phyloP scores from a whole-genome alignment of 2,888 invertebrate species.

The Acrobasis suavella region DNA sequence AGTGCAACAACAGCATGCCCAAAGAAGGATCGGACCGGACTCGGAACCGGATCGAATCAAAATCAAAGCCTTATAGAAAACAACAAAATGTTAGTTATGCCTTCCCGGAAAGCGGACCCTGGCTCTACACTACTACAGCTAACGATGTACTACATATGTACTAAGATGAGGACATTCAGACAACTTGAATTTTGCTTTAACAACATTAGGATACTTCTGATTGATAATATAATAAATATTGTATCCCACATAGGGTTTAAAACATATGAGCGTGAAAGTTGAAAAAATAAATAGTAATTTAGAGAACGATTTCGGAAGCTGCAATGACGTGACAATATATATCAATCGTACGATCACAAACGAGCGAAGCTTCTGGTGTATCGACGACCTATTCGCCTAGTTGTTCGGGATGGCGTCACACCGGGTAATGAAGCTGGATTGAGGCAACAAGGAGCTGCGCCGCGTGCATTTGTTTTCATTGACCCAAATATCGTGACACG shows the following conservation, averaged over 20 bases:
- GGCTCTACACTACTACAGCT: no score
- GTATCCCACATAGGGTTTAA: not conserved
- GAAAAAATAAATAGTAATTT: no score
- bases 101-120: no score
- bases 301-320: no score
- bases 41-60: no score
- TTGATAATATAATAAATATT: no score
- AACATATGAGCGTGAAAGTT: not conserved
- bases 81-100: not conserved
- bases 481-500: constrained; percentile 39
- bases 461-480: constrained; percentile 47
- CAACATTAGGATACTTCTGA: no score
- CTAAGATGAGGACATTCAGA: no score
- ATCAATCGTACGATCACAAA: constrained; percentile 3
- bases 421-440: constrained; percentile 22
- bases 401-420: not conserved
- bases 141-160: no score
- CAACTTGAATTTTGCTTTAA: no score
- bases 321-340: not conserved
- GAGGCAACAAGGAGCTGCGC: constrained; percentile 20
- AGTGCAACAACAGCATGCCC: no score
- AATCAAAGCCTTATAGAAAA: not conserved
- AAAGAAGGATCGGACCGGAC: no score
- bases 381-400: not conserved
- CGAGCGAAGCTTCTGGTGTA: not conserved